Conservation (phyloP, 1,140 invertebrate species). For the Drosophila baimaii region DNA sequence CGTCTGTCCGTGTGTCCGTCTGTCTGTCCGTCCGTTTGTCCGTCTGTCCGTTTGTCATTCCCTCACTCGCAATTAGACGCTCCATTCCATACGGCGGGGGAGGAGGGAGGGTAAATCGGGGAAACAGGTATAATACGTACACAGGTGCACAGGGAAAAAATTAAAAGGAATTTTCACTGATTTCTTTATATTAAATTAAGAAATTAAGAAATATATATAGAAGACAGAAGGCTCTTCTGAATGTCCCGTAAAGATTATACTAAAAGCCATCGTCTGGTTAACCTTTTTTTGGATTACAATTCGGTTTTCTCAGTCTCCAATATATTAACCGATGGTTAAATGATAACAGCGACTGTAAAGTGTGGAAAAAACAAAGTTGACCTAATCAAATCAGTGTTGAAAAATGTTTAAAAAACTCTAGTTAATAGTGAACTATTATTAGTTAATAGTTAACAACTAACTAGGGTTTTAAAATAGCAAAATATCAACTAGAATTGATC, state of each 20-base stretch:
- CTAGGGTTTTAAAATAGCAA: no score
- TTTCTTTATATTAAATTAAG: no score
- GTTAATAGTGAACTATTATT: no score
- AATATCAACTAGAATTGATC: no score
- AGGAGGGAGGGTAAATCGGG: constrained; percentile 3
- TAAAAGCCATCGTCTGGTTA: neutral
- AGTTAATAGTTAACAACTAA: no score
- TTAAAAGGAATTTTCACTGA: no score
- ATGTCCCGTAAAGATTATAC: neutral
- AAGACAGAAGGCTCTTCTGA: neutral
- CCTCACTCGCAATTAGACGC: constrained; percentile 17
- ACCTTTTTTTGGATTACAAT: neutral
- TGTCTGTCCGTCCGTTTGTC: constrained; percentile 22
- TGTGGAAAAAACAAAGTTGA: neutral
- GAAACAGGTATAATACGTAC: neutral
- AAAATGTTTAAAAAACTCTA: neutral
- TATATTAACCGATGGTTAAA: neutral
- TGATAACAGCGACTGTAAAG: neutral
- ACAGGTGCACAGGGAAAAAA: constrained; percentile 7
- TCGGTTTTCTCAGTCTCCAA: neutral
- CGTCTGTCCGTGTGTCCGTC: constrained; percentile 6
- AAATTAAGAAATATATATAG: no score
- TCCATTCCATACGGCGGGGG: neutral
- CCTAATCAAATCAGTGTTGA: neutral
- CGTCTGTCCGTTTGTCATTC: constrained; percentile 30